These are phyloP conservation scores for Poeciliopsis paucimaculata DNA, from an alignment of 2,797 vertebrate species.

Conservation along the genomic window DNA sequence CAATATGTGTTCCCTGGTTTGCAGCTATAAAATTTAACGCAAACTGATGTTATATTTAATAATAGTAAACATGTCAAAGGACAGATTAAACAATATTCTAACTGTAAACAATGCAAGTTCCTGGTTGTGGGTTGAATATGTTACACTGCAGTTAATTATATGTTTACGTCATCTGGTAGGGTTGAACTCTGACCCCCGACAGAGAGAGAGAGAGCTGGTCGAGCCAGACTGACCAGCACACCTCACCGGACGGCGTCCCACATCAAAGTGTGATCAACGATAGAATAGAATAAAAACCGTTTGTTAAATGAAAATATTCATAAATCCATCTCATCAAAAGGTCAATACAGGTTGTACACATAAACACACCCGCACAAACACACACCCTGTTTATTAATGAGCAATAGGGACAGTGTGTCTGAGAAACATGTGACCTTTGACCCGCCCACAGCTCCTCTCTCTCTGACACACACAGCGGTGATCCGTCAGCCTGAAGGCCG, in stretches of 20 bases:
- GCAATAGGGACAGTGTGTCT: slow-evolving; percentile 49
- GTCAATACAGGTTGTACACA: neutral
- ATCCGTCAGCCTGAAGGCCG: slow-evolving; percentile 60
- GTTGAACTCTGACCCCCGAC: too few species aligned
- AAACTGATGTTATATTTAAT: too few species aligned
- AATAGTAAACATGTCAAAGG: too few species aligned
- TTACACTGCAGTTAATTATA: too few species aligned
- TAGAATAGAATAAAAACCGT: neutral
- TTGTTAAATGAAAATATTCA: neutral
- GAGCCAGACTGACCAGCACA: too few species aligned
- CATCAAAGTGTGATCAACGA: neutral
- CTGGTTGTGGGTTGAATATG: too few species aligned
- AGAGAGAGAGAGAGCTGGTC: too few species aligned
- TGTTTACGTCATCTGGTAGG: too few species aligned
- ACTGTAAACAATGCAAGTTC: too few species aligned
- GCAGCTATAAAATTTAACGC: too few species aligned
- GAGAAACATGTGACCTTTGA: slow-evolving; percentile 69
- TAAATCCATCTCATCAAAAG: neutral
- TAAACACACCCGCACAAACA: neutral
- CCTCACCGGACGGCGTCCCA: neutral
- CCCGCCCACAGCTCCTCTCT: slow-evolving; percentile 18
- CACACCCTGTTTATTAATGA: neutral
- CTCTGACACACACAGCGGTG: slow-evolving; percentile 30
- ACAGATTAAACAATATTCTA: too few species aligned
- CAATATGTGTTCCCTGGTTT: too few species aligned